phyloP scores from a whole-genome alignment of 2,113 vertebrate genomes.

The Atlantisia rogersi region DNA sequence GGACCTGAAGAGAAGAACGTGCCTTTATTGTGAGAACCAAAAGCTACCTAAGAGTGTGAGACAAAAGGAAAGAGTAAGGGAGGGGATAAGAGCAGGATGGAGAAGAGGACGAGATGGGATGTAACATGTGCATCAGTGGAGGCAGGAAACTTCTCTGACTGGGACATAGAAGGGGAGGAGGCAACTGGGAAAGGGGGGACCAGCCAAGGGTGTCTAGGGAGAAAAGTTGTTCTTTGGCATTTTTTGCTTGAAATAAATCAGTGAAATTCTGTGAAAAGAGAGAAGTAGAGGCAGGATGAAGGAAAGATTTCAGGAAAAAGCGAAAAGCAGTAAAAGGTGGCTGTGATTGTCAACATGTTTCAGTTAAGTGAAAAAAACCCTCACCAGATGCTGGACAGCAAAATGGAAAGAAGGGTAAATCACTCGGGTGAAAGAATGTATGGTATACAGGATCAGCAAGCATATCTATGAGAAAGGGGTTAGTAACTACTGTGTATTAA shows the following conservation, averaged over 20 bases:
- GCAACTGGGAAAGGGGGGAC: neutral
- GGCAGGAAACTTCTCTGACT: neutral
- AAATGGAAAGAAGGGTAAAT: neutral
- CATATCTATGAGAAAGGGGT: neutral
- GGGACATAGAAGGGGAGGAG: neutral
- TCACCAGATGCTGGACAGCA: neutral
- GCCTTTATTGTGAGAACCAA: neutral
- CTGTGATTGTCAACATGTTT: neutral
- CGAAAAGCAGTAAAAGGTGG: neutral
- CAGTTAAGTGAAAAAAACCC: neutral
- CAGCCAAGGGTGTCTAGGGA: neutral
- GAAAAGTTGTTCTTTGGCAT: neutral
- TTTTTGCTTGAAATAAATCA: neutral
- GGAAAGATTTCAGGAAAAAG: neutral
- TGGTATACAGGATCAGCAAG: neutral
- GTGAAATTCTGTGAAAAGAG: neutral
- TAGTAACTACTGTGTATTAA: neutral
- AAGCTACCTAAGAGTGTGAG: neutral
- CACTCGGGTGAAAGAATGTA: neutral
- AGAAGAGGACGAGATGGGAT: neutral
- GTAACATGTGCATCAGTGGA: accelerated
- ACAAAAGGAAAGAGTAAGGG: neutral
- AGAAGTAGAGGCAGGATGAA: neutral
- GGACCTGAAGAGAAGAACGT: neutral
- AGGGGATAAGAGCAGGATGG: neutral